phyloP scores from a whole-genome alignment of 2,797 vertebrate species.

The Leuciscus waleckii region DNA sequence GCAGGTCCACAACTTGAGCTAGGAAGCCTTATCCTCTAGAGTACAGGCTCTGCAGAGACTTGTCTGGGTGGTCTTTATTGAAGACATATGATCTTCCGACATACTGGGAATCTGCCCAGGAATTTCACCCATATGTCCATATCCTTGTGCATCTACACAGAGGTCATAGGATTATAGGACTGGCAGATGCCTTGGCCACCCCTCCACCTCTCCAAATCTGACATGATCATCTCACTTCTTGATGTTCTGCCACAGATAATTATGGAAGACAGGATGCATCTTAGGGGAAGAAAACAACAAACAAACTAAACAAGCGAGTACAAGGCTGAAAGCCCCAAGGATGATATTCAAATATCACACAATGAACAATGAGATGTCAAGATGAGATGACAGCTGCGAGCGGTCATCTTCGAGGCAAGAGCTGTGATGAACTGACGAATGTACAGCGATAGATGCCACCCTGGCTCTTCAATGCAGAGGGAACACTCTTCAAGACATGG shows the following conservation, averaged over 20 bases:
- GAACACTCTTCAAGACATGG: conserved; percentile 44
- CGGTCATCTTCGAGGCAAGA: conserved; percentile 75
- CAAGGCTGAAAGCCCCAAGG: conserved; percentile 57
- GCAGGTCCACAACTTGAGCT: neutral
- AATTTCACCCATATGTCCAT: conserved; percentile 9
- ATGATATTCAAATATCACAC: conserved; percentile 66
- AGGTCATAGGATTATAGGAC: conserved; percentile 36
- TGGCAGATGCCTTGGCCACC: conserved; percentile 25
- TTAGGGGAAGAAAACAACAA: conserved; percentile 35
- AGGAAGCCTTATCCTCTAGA: neutral
- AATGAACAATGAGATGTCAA: conserved; percentile 48
- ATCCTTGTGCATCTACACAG: neutral
- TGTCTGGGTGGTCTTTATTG: conserved; percentile 28
- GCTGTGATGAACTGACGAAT: conserved; percentile 67
- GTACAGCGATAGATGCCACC: conserved; percentile 70
- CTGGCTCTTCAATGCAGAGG: conserved; percentile 68
- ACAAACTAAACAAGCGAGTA: conserved; percentile 22
- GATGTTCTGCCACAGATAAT: conserved; percentile 62
- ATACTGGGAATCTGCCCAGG: neutral
- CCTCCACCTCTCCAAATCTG: neutral
- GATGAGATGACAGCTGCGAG: conserved; percentile 59
- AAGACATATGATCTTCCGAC: neutral
- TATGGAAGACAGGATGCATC: conserved; percentile 58
- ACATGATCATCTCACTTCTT: conserved; percentile 42
- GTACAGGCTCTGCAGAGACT: neutral